Percentiles rank a stretch among this genome's conserved stretches.
These are phyloP conservation scores for Bacillus rossius DNA, from an alignment of 1,140 invertebrate species.

Conservation along the genomic window DNA sequence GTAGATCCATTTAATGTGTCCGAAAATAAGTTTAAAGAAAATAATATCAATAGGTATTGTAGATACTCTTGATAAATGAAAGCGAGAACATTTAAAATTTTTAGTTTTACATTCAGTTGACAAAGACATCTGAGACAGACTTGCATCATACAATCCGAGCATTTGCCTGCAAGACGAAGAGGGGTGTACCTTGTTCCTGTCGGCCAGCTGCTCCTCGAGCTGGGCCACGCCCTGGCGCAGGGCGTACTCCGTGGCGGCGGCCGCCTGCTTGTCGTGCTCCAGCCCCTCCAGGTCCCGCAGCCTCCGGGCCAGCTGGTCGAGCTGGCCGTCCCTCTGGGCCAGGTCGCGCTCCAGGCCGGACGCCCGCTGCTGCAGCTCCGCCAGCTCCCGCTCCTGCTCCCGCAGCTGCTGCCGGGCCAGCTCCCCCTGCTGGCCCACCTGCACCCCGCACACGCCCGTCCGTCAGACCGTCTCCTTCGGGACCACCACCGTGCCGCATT, in stretches of 20 bases:
- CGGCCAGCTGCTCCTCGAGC: conserved; percentile 67
- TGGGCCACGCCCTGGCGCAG: conserved; percentile 56
- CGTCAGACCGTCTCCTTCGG: no score
- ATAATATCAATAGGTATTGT: no score
- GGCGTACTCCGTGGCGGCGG: conserved; percentile 43
- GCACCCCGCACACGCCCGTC: conserved; percentile 25
- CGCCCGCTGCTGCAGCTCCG: conserved; percentile 40
- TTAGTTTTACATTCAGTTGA: no score
- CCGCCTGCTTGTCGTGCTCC: conserved; percentile 32
- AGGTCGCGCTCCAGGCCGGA: conserved; percentile 33
- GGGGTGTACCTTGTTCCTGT: conserved; percentile 65
- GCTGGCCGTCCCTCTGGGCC: conserved; percentile 36
- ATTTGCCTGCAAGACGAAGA: not conserved
- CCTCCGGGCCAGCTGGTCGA: conserved; percentile 44
- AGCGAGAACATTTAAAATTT: no score
- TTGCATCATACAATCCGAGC: no score
- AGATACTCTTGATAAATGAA: no score
- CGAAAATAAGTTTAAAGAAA: no score
- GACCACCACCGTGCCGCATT: no score
- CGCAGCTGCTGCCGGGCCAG: conserved; percentile 63
- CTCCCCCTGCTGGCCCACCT: conserved; percentile 76
- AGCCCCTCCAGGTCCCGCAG: conserved; percentile 44
- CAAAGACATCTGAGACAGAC: no score
- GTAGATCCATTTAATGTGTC: no score
- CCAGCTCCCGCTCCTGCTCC: conserved; percentile 53